Evolutionary conservation across 2,888 invertebrate species (phyloP), one percentile per base, ranked within the genome.

Genomic region (Diadegma fenestrale): DNA sequence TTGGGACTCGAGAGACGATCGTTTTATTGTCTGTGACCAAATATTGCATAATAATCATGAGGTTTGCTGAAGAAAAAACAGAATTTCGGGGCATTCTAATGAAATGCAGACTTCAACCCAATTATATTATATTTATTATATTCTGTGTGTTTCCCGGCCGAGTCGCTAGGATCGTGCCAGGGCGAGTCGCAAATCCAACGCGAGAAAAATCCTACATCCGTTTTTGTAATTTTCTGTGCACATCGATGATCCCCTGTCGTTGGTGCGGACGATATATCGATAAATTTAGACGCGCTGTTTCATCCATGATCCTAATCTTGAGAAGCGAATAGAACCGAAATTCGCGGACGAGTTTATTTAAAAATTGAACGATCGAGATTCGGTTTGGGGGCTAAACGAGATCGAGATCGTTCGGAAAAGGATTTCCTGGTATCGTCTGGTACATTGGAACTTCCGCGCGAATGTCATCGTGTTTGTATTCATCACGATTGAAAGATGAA

Each of bases 361-460:
- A 58, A 58, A 26, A 4, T 0, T 26, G 26, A 58, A 14, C 19
- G 26, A 58, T 5, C 19, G 22, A 54, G 4, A 54, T 54, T 10
- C 2, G 58, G 14, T 14, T 14, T 26, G 3, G 26, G 26, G 12
- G 58, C 26, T 0, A 26, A 14, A 22, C 14, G 58, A 58, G 58
- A 64, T 37, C n/a, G n/a, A 33, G 63, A 37, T 37, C n/a, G 17
- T 37, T 8, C 22, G 72, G 66, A 64, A n/a, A n/a, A 64, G 63
- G 37, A 64, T 64, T n/a, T 78, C 66, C 78, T 73, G 82, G 77
- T 58, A 82, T 82, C 71, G 82, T 58, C 48, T 82, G 82, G 78
- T 78, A 82, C 82, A 33, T 58, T 26, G 12, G 17, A 26, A 58
- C 10, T 4, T n/a, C n/a, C n/a, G n/a, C n/a, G 6, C 26, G 14